These are phyloP conservation scores for Cheumatopsyche charites DNA, from an alignment of 1,140 invertebrate species.

Conservation along the genomic window DNA sequence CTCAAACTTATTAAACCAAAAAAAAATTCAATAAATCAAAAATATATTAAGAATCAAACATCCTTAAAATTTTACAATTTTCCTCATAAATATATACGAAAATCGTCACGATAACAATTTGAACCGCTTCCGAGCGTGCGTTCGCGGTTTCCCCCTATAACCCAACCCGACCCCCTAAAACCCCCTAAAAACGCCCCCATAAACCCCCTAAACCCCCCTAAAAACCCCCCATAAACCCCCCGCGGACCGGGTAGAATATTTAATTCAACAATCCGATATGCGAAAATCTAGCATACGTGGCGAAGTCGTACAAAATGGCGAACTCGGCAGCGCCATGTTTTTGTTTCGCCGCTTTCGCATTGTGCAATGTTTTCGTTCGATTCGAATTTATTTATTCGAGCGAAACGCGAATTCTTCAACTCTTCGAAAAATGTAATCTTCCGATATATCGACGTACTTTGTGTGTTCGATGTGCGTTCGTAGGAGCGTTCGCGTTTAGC, in stretches of 20 bases:
- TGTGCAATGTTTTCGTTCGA: background rate
- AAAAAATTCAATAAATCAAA: too few relatives aligned
- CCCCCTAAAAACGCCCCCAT: background rate
- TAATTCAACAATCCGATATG: constrained; percentile 50
- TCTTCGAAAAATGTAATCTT: too few relatives aligned
- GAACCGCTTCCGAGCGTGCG: background rate
- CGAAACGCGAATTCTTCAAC: background rate
- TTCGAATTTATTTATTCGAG: background rate
- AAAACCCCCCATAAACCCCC: background rate
- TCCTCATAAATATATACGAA: too few relatives aligned
- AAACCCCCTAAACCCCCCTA: background rate
- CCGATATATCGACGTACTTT: too few relatives aligned
- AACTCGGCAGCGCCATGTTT: constrained; percentile 37
- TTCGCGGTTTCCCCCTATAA: background rate
- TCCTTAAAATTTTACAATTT: too few relatives aligned
- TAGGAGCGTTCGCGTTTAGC: background rate
- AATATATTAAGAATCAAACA: too few relatives aligned
- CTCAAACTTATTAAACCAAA: too few relatives aligned
- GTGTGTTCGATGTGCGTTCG: too few relatives aligned
- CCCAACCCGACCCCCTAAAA: background rate
- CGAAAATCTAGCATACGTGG: constrained; percentile 45
- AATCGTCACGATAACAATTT: constrained; percentile 28
- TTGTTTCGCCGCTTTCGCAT: constrained; percentile 36
- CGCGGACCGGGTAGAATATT: constrained; percentile 40
- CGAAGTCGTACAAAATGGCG: constrained; percentile 47